phyloP scores from a whole-genome alignment of 2,797 vertebrate species.

The Chiloscyllium punctatum region DNA sequence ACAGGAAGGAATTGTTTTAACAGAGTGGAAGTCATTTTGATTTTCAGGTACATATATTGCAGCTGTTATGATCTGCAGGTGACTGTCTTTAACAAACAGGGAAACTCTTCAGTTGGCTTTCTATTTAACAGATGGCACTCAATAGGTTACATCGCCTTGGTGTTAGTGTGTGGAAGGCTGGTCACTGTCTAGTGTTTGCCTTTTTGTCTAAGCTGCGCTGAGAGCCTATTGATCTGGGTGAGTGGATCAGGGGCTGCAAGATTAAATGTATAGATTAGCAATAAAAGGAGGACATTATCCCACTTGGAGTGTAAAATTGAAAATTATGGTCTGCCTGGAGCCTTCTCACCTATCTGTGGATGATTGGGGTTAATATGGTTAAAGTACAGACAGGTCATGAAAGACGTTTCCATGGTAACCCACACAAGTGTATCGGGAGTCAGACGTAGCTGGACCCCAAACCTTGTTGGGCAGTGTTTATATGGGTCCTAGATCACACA shows the following conservation, averaged over 20 bases:
- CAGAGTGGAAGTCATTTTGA: background rate
- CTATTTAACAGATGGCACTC: background rate
- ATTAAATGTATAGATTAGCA: constrained; percentile 73
- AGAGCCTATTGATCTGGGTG: constrained; percentile 56
- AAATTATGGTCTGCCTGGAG: constrained; percentile 51
- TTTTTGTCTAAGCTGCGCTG: constrained; percentile 62
- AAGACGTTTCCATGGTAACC: background rate
- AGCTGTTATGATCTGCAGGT: background rate
- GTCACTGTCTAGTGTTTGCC: constrained; percentile 48
- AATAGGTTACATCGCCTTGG: background rate
- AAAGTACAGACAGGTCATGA: background rate
- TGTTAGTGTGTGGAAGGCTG: constrained; percentile 40
- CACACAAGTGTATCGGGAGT: background rate
- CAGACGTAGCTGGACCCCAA: background rate
- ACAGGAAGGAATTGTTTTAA: background rate
- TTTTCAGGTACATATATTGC: background rate
- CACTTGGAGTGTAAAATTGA: constrained; percentile 54
- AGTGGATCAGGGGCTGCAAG: constrained; percentile 61
- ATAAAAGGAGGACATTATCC: constrained; percentile 70
- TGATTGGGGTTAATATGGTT: constrained; percentile 27
- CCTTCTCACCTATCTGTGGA: constrained; percentile 44
- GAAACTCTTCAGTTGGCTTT: background rate
- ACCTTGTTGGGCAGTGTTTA: background rate
- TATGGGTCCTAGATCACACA: background rate
- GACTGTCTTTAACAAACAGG: background rate